Evolutionary conservation across 2,113 vertebrate genomes (phyloP).

Genomic region (Nyctereutes procyonoides): DNA sequence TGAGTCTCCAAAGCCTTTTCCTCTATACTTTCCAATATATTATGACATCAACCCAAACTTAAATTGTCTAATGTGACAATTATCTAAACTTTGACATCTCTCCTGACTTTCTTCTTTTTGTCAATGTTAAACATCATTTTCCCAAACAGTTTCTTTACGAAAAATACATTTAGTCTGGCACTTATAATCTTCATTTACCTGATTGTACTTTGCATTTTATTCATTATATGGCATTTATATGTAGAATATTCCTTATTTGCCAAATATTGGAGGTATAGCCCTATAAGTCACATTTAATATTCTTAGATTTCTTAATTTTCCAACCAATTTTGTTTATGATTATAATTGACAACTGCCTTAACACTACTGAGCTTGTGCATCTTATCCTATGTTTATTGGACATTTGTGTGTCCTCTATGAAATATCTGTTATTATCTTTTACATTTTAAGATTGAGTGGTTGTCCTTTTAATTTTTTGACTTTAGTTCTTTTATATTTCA

Average conservation of each 20-base stretch:
- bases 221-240: neutral
- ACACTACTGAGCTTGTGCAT: neutral
- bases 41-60: neutral
- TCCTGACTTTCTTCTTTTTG: neutral
- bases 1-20: neutral
- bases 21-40: neutral
- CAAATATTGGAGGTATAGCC: neutral
- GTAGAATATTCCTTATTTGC: neutral
- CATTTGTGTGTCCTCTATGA: neutral
- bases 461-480: neutral
- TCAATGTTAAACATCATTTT: neutral
- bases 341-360: neutral
- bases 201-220: neutral
- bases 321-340: neutral
- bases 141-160: neutral
- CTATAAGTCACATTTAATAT: neutral
- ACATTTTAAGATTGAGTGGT: neutral
- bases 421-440: neutral
- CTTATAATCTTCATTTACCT: neutral
- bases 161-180: neutral
- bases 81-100: neutral
- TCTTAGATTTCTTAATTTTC: neutral
- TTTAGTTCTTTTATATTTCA: neutral
- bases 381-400: neutral
- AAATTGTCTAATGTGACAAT: neutral